Evolutionary conservation across 2,888 invertebrate genomes (phyloP).

Genomic region (Strigamia maritima): DNA sequence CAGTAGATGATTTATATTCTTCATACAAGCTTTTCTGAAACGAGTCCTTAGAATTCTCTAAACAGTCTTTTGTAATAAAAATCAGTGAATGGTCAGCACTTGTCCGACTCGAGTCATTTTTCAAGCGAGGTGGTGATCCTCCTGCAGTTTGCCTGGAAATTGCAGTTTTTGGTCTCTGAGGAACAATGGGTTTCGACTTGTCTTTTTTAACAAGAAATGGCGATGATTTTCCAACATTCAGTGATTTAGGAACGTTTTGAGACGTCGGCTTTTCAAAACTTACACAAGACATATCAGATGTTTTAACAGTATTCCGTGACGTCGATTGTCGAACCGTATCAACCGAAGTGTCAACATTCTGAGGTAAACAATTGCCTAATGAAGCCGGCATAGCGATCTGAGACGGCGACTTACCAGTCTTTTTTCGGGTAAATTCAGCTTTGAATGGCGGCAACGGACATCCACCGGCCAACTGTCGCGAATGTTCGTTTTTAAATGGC

Average conservation of each 20-base stretch:
- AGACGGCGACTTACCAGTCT: neutral
- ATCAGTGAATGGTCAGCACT: too few species aligned
- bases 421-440: neutral
- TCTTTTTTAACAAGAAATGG: neutral
- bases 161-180: neutral
- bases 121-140: too few species aligned
- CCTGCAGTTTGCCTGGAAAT: neutral
- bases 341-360: neutral
- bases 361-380: neutral
- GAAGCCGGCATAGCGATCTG: neutral
- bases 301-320: too few species aligned
- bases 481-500: neutral
- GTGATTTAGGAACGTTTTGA: neutral
- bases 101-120: too few species aligned
- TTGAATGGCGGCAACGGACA: neutral
- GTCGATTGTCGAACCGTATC: too few species aligned
- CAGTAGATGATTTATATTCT: neutral
- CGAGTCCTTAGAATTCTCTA: neutral
- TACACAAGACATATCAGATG: neutral
- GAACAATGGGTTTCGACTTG: neutral
- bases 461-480: neutral
- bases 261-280: neutral
- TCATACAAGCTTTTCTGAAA: neutral
- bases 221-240: neutral
- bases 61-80: too few species aligned